A percentile compares a stretch with the other conserved stretches of the same genome.
Conservation (phyloP, 2,113 vertebrate genomes). For the Calyptommatus sinebrachiatus region DNA sequence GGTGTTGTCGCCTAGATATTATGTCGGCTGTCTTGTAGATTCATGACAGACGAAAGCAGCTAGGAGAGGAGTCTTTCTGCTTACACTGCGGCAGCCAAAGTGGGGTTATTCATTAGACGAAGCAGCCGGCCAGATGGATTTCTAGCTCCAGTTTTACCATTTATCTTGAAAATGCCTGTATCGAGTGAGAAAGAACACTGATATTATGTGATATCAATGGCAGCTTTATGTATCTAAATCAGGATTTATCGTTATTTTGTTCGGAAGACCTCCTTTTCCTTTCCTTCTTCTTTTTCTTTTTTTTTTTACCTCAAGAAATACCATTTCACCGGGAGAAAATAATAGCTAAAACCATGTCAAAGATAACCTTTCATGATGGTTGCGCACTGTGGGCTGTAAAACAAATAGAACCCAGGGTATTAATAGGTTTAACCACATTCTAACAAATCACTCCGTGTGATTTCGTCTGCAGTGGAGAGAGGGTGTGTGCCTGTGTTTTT, state of each 20-base stretch:
- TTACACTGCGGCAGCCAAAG: conserved; percentile 99
- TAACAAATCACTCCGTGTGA: conserved; percentile 73
- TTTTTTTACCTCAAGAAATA: conserved; percentile 90
- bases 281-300: not conserved
- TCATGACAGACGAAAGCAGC: conserved; percentile 93
- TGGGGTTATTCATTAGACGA: conserved; percentile 99
- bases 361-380: conserved; percentile 85
- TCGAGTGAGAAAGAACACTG: conserved; percentile 96
- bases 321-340: conserved; percentile 88
- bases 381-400: conserved; percentile 74
- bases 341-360: conserved; percentile 86
- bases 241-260: conserved; percentile 99
- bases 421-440: conserved; percentile 79
- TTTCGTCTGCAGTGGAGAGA: conserved; percentile 27
- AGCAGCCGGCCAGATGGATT: conserved; percentile 98
- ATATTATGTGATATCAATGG: conserved; percentile 99
- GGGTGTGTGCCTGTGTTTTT: not conserved
- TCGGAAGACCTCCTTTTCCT: conserved; percentile 85
- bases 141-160: conserved; percentile 97
- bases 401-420: conserved; percentile 78
- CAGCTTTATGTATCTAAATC: conserved; percentile 96
- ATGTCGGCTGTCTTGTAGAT: conserved; percentile 99
- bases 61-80: conserved; percentile 96
- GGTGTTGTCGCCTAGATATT: conserved; percentile 99
- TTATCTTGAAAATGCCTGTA: conserved; percentile 97